phyloP scores from a whole-genome alignment of 2,113 vertebrate species.

The Thamnaconus septentrionalis region DNA sequence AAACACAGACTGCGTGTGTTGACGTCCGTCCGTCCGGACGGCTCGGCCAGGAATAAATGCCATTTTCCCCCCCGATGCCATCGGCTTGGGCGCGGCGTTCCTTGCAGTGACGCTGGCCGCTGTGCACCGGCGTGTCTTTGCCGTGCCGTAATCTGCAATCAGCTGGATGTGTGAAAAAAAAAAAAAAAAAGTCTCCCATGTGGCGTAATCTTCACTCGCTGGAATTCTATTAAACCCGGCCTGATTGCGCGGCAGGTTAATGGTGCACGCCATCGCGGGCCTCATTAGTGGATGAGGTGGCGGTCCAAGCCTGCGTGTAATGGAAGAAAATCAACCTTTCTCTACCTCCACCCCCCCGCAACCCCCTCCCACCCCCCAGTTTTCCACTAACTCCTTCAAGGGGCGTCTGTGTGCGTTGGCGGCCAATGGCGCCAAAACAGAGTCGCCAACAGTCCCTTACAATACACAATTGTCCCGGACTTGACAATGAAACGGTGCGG shows the following conservation, averaged over 20 bases:
- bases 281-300: constrained; percentile 22
- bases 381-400: constrained; percentile 11
- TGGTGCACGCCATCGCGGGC: constrained; percentile 32
- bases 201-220: constrained; percentile 20
- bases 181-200: constrained; percentile 27
- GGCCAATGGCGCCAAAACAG: constrained; percentile 2
- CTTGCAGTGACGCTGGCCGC: background rate
- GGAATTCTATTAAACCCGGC: constrained; percentile 22
- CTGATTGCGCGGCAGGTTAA: constrained; percentile 44
- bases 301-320: constrained; percentile 31
- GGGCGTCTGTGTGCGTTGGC: background rate
- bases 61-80: background rate
- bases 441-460: no score
- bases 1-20: background rate
- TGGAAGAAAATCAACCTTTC: constrained; percentile 31
- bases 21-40: background rate
- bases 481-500: no score
- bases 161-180: constrained; percentile 24
- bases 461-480: no score
- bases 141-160: constrained; percentile 12
- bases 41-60: constrained; percentile 3
- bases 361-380: no score
- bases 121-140: constrained; percentile 7
- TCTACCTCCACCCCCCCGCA: background rate
- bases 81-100: constrained; percentile 3